phyloP scores from a whole-genome alignment of 2,113 vertebrate species.

The Sinocyclocheilus grahami region DNA sequence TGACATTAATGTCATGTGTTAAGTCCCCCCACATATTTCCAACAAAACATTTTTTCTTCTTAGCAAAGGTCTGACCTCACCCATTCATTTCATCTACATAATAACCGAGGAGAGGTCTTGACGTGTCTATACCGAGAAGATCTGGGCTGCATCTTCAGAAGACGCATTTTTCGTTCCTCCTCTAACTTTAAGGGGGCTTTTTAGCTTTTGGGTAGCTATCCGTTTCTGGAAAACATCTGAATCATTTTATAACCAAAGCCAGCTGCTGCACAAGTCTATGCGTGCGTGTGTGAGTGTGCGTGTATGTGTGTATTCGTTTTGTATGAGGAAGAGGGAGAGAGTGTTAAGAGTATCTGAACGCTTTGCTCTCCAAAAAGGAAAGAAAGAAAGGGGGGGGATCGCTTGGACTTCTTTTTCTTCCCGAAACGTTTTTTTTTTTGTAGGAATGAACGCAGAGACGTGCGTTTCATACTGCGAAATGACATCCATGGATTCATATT shows the following conservation, averaged over 20 bases:
- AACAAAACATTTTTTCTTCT: slow-evolving; percentile 62
- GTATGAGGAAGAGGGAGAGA: slow-evolving; percentile 64
- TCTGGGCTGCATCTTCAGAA: slow-evolving; percentile 73
- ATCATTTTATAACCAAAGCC: slow-evolving; percentile 85
- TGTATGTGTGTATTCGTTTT: slow-evolving; percentile 62
- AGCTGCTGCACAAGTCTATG: slow-evolving; percentile 75
- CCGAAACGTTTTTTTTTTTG: slow-evolving; percentile 64
- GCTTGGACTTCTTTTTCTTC: slow-evolving; percentile 64
- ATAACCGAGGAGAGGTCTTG: slow-evolving; percentile 75
- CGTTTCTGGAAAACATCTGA: slow-evolving; percentile 90
- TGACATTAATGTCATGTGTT: slow-evolving; percentile 75
- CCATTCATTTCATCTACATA: slow-evolving; percentile 79
- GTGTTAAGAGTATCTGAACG: slow-evolving; percentile 66
- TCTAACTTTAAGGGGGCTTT: slow-evolving; percentile 80
- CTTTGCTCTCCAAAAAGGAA: slow-evolving; percentile 63
- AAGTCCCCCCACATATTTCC: slow-evolving; percentile 67
- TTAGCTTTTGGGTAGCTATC: slow-evolving; percentile 81
- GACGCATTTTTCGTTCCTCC: slow-evolving; percentile 73
- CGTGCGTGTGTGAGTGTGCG: slow-evolving; percentile 48
- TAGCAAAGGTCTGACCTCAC: slow-evolving; percentile 70
- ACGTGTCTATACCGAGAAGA: slow-evolving; percentile 56
- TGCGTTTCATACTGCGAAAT: slow-evolving; percentile 95
- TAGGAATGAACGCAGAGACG: slow-evolving; percentile 94
- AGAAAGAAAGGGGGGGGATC: slow-evolving; percentile 40
- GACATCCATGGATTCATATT: slow-evolving; percentile 98